These are phyloP conservation scores for Propithecus deckenii DNA, from an alignment of 2,797 vertebrate genomes.

Conservation along the genomic window DNA sequence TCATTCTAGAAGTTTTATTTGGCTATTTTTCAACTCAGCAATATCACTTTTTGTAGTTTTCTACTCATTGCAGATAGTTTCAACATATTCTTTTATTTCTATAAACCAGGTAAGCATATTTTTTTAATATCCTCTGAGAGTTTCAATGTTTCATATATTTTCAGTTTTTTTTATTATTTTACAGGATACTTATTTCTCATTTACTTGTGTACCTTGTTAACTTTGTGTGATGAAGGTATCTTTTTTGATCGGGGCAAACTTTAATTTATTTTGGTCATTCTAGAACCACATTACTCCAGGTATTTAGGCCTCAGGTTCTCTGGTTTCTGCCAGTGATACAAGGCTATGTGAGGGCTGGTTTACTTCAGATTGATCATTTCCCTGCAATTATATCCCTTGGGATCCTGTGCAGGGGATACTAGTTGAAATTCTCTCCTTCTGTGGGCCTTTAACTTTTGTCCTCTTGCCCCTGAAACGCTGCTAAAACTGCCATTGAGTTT, in stretches of 20 bases:
- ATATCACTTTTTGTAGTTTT: background rate
- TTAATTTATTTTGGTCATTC: background rate
- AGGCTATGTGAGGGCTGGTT: background rate
- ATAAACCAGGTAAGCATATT: background rate
- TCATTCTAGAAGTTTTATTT: background rate
- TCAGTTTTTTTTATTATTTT: background rate
- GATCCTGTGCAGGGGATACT: background rate
- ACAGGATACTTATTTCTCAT: background rate
- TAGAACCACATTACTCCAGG: background rate
- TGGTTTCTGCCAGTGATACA: background rate
- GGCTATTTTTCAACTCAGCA: background rate
- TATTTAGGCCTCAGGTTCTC: background rate
- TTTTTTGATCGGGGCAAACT: background rate
- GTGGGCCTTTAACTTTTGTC: background rate
- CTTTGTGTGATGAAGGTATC: background rate
- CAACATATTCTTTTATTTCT: background rate
- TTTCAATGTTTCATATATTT: conserved; percentile 12
- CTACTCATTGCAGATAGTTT: background rate
- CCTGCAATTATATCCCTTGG: background rate
- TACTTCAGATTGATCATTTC: background rate
- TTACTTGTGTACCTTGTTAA: background rate
- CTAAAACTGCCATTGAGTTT: background rate
- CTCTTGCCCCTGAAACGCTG: background rate
- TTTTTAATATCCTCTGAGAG: background rate
- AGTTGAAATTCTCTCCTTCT: background rate